Percentiles rank a stretch among this genome's conserved stretches.
Conservation (phyloP, 2,888 invertebrate genomes). For the Heptascelio sp. region DNA sequence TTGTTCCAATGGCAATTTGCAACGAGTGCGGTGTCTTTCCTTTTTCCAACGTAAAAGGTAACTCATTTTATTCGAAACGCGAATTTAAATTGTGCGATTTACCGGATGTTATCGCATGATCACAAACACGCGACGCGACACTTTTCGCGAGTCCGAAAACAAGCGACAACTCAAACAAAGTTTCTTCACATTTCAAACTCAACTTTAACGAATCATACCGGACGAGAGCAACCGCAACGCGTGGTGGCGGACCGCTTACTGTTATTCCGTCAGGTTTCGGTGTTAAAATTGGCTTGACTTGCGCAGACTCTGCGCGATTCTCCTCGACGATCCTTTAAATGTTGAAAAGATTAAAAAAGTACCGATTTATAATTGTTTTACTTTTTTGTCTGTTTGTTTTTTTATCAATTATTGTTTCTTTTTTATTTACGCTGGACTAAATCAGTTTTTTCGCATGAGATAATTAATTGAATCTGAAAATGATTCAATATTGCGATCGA, state of each 20-base stretch:
- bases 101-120: neutral
- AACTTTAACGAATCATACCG: slow-evolving; percentile 22
- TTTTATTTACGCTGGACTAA: too few relatives aligned
- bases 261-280: slow-evolving; percentile 67
- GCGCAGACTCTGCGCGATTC: slow-evolving; percentile 2
- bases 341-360: neutral
- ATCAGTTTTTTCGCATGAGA: too few relatives aligned
- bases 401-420: too few relatives aligned
- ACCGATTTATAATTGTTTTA: too few relatives aligned
- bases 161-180: too few relatives aligned
- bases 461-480: too few relatives aligned
- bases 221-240: slow-evolving; percentile 80
- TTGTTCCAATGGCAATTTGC: slow-evolving; percentile 14
- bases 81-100: neutral
- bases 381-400: too few relatives aligned
- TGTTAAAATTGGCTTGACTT: neutral
- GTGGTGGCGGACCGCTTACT: slow-evolving; percentile 82
- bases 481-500: too few relatives aligned
- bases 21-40: neutral
- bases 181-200: neutral
- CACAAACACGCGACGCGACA: too few relatives aligned
- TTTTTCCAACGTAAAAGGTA: neutral
- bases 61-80: slow-evolving; percentile 22
- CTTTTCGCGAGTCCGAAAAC: too few relatives aligned
- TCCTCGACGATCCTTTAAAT: neutral